Conservation (phyloP, 2,888 invertebrate genomes). For the Cylindroiulus punctatus region DNA sequence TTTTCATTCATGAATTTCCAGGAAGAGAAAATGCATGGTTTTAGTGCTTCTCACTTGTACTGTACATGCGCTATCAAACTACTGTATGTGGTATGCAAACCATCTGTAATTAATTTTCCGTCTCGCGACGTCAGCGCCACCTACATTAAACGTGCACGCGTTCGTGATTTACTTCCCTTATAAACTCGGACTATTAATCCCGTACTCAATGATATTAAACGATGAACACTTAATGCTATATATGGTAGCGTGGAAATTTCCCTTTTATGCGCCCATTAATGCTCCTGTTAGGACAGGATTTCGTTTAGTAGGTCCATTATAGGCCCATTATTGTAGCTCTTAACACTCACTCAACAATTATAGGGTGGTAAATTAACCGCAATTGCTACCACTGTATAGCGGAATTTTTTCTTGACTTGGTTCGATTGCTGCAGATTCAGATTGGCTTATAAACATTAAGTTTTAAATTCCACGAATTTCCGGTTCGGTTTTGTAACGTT, state of each 20-base stretch:
- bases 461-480: too few relatives aligned
- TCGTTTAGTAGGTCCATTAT: background rate
- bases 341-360: background rate
- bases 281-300: background rate
- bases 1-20: background rate
- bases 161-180: background rate
- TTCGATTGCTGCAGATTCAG: too few relatives aligned
- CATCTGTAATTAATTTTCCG: background rate
- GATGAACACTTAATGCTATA: conserved; percentile 8
- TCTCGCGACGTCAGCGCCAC: background rate
- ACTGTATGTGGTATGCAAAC: background rate
- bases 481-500: too few relatives aligned
- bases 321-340: background rate
- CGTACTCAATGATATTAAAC: conserved; percentile 19
- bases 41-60: too few relatives aligned
- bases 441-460: too few relatives aligned
- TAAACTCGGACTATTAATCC: background rate
- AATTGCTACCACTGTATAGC: background rate
- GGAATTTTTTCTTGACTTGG: background rate
- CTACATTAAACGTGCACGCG: conserved; percentile 20
- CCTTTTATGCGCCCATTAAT: background rate
- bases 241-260: conserved; percentile 20
- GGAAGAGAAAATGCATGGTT: background rate
- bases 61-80: background rate
- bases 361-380: background rate